Evolutionary conservation across 2,888 invertebrate species (phyloP).

Genomic region (Megaustenia siamemsis): DNA sequence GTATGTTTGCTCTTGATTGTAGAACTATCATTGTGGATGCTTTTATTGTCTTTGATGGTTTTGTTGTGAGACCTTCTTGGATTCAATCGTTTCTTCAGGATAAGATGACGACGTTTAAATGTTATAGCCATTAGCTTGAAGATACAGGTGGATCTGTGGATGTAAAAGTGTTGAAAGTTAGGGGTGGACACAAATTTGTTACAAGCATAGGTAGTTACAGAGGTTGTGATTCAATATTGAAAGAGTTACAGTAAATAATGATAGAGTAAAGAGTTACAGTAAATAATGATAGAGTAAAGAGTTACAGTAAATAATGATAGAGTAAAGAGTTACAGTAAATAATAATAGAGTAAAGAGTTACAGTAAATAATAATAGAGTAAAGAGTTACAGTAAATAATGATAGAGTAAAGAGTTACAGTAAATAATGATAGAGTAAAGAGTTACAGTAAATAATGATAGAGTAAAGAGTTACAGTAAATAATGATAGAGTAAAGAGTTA

Average conservation of each 20-base stretch:
- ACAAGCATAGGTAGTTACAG: background rate
- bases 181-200: background rate
- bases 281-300: background rate
- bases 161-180: background rate
- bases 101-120: slow-evolving; percentile 35
- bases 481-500: too few species aligned
- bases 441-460: too few species aligned
- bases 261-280: background rate
- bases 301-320: too few species aligned
- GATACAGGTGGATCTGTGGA: background rate
- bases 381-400: too few species aligned
- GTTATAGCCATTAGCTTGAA: slow-evolving; percentile 44
- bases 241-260: background rate
- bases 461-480: too few species aligned
- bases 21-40: background rate
- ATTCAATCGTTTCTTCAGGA: slow-evolving; percentile 32
- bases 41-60: background rate
- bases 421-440: too few species aligned
- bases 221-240: background rate
- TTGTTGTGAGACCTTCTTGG: background rate
- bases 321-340: too few species aligned
- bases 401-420: too few species aligned
- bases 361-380: too few species aligned
- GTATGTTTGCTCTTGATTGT: background rate
- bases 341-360: too few species aligned